A percentile compares a stretch with the other conserved stretches of the same genome.
phyloP scores from a whole-genome alignment of 1,140 invertebrate species.

The Drosophila malerkotliana region DNA sequence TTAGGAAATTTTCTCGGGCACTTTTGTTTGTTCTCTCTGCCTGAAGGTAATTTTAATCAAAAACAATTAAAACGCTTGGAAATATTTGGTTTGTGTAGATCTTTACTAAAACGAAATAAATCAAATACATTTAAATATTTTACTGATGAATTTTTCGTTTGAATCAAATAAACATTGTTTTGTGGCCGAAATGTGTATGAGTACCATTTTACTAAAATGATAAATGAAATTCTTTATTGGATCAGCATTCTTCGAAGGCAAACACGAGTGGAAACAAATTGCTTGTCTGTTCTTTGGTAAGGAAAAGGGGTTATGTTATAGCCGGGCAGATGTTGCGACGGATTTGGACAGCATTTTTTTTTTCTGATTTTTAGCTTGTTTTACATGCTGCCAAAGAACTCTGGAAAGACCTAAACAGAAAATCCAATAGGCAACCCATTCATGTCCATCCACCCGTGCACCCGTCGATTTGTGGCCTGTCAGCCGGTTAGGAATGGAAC shows the following conservation, averaged over 20 bases:
- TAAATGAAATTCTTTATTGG: slow-evolving; percentile 30
- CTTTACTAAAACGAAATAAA: slow-evolving; percentile 2
- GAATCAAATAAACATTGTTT: slow-evolving; percentile 3
- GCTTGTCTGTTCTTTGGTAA: slow-evolving; percentile 12
- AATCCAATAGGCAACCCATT: slow-evolving; percentile 36
- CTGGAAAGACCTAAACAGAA: slow-evolving; percentile 3
- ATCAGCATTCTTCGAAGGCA: slow-evolving; percentile 5
- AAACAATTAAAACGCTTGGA: slow-evolving; percentile 43
- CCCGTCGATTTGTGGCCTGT: slow-evolving; percentile 45
- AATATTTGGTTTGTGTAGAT: background rate
- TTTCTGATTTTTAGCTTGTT: background rate
- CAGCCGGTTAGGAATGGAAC: background rate
- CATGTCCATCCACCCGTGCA: slow-evolving; percentile 18
- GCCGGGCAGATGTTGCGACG: background rate
- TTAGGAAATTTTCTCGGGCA: background rate
- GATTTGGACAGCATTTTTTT: background rate
- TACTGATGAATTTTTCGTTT: background rate
- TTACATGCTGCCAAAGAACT: slow-evolving; percentile 25
- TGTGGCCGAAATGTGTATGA: background rate
- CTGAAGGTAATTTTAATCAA: slow-evolving; percentile 39
- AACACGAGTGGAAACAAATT: slow-evolving; percentile 4
- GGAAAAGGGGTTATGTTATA: background rate
- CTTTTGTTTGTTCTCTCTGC: background rate
- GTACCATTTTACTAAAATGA: slow-evolving; percentile 17
- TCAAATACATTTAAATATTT: slow-evolving; percentile 1